A percentile compares a stretch with the other conserved stretches of the same genome.
Conservation (phyloP, 2,113 vertebrate species). For the Colinus virginianus region DNA sequence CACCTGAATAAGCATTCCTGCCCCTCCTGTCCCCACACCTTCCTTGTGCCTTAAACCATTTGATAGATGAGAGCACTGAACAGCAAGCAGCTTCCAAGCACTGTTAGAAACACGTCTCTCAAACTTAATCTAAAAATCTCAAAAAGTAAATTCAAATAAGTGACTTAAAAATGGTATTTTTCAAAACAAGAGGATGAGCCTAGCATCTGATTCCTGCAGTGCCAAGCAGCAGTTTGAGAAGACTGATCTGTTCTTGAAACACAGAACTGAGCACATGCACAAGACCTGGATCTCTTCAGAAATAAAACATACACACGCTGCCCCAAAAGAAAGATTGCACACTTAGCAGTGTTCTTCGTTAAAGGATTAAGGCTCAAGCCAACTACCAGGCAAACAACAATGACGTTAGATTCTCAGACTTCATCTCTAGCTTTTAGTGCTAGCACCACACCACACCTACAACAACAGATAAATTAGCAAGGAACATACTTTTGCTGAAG, state of each 20-base stretch:
- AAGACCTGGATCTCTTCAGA: not conserved
- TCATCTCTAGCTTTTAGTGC: not conserved
- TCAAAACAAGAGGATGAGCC: not conserved
- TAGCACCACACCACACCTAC: not conserved
- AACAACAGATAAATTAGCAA: not conserved
- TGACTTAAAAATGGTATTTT: accelerated
- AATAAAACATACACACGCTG: not conserved
- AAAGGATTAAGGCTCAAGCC: not conserved
- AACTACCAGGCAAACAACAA: not conserved
- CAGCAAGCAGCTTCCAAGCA: not conserved
- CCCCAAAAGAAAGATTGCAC: not conserved
- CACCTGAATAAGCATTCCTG: not conserved
- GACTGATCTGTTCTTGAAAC: not conserved
- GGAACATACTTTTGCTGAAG: not conserved
- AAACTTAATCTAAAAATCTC: not conserved
- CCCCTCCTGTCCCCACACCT: not conserved
- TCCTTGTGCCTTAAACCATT: not conserved
- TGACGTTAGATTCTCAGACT: not conserved
- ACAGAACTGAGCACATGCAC: not conserved
- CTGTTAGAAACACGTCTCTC: not conserved
- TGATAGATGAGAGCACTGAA: not conserved
- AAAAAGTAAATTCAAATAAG: not conserved
- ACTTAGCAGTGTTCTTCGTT: not conserved
- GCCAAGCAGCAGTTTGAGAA: not conserved
- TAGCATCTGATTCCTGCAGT: not conserved